Conservation (phyloP, 2,797 vertebrate genomes). For the Periparus ater region DNA sequence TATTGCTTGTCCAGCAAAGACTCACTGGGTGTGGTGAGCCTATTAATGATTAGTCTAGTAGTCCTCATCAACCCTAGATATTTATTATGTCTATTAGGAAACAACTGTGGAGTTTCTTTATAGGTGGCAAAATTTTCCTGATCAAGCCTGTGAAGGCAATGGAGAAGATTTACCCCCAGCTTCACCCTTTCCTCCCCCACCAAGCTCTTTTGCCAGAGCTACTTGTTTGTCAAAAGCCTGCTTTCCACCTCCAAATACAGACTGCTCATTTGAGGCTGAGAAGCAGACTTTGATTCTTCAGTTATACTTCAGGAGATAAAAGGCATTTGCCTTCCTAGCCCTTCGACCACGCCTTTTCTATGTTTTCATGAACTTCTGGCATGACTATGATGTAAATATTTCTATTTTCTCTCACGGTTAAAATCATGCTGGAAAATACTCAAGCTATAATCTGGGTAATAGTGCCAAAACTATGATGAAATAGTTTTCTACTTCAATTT, state of each 20-base stretch:
- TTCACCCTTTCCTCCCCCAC: accelerated
- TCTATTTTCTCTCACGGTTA: not conserved
- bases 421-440: not conserved
- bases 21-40: not conserved
- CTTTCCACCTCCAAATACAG: not conserved
- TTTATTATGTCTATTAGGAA: not conserved
- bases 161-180: not conserved
- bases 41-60: not conserved
- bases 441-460: not conserved
- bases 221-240: not conserved
- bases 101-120: not conserved
- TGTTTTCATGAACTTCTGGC: not conserved
- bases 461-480: not conserved
- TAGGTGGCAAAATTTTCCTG: not conserved
- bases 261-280: not conserved
- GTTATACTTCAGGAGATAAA: not conserved
- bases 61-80: not conserved
- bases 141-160: not conserved
- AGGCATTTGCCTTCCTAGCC: not conserved
- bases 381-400: not conserved
- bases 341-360: not conserved
- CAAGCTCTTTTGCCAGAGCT: not conserved
- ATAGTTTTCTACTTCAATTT: not conserved
- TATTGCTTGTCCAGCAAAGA: not conserved
- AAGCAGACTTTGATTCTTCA: not conserved